Evolutionary conservation across 2,888 invertebrate genomes (phyloP).

Genomic region (Polylopha cassiicola): DNA sequence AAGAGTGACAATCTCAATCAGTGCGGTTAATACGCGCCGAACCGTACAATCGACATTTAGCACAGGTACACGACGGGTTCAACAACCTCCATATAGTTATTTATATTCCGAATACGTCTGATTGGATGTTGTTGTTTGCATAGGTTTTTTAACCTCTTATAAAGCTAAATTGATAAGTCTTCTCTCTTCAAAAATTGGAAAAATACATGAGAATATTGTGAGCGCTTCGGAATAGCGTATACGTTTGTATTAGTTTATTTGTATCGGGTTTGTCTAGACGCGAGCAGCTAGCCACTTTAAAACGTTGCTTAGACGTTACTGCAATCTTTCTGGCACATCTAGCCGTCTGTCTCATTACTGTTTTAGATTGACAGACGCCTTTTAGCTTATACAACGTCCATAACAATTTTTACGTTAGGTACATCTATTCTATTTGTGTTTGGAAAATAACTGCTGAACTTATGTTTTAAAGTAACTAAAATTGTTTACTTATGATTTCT

Average conservation of each 20-base stretch:
- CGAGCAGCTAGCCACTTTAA: constrained; percentile 10
- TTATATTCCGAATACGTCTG: constrained; percentile 19
- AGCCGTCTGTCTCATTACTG: constrained; percentile 17
- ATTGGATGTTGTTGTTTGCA: constrained; percentile 20
- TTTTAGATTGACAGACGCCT: constrained; percentile 18
- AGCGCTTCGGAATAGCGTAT: constrained; percentile 3
- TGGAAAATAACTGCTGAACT: too few species aligned
- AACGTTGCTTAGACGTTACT: constrained; percentile 14
- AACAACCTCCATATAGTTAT: constrained; percentile 19
- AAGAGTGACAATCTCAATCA: constrained; percentile 12
- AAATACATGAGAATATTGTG: constrained; percentile 15
- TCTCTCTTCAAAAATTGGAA: constrained; percentile 11
- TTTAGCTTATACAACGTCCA: constrained; percentile 10
- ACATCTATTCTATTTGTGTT: constrained; percentile 6
- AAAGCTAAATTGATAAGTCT: constrained; percentile 7
- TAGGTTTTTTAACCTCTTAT: constrained; percentile 20
- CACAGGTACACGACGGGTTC: constrained; percentile 17
- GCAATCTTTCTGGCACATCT: constrained; percentile 21
- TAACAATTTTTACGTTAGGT: constrained; percentile 10
- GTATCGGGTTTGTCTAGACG: constrained; percentile 21
- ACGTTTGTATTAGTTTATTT: constrained; percentile 18
- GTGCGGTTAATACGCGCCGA: constrained; percentile 8
- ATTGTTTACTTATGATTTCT: constrained; percentile 1
- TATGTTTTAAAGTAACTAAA: background rate
- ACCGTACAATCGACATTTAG: constrained; percentile 12